Base-by-base conservation (phyloP, 2,797 vertebrate species). In the Muscicapa striata region DNA sequence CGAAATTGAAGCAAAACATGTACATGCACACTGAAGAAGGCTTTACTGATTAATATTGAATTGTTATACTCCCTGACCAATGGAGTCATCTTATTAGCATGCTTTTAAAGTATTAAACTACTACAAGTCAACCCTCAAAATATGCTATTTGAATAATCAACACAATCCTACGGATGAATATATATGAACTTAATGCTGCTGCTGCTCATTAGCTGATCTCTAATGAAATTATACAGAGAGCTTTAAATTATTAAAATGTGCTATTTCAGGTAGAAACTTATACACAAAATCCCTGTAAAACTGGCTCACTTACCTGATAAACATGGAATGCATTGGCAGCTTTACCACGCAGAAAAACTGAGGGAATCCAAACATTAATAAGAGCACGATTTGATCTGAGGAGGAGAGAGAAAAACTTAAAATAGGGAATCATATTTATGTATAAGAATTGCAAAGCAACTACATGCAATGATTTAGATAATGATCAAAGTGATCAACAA, bases 321-420 rank as follows among this genome's bases (percentile, higher is more conserved):
- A 99, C 99, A 40, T 99, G 99, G 97, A 99, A 99, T 18, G 99
- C 98, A 45, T 99, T 99, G 43, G 99, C 98, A 84, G 99, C 98
- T 96, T 98, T 98, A 92, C 99, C 99, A 96, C 99, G 99, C 90
- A 99, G 98, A 97, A 99, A 99, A 95, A 99, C 99, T 0, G 99
- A 99, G 24, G 99, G 99, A 96, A 99, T 99, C 99, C 99, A 99
- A 84, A 99, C 99, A 26, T 99, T 99, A 98, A 99, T 98, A 96
- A 99, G 99, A 8, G 99, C 99, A 59, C 99, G 98, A 93, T 99
- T 99, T 96, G 99, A 98, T 98, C 99, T 99, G 96, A 77, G 36
- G 30, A 92, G 48, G 51, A 63, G 51, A 95, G 20, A 34, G 29
- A 82, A 82, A 93, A 30, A 40, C 23, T 89, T 89, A 27, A 86